Base-by-base conservation (phyloP, 2,797 vertebrate genomes). In the Sebastes wilsoni region DNA sequence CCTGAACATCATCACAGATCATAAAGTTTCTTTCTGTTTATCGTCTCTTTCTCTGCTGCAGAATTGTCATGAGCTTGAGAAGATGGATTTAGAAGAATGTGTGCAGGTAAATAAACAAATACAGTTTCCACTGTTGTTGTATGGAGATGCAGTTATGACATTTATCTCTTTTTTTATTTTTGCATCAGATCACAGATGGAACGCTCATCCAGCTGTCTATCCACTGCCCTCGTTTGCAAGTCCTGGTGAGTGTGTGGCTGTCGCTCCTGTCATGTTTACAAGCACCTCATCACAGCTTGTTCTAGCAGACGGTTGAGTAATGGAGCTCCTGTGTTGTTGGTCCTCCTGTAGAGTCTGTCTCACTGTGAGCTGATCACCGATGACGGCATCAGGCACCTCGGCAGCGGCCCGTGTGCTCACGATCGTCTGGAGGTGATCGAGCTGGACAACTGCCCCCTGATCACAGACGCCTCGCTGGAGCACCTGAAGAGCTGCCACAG, bases 311-410 rank as follows among this genome's bases (percentile, higher is more conserved):
- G 4, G 16, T 5, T 59, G 81, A 72, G 55, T 85, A 68, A 86
- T 2, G 52, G 20, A 67, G 46, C 54, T 55, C 20, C 3, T 68
- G 30, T 55, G 25, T 36, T n/a, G 25, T 18, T 46, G 42, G 42
- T 27, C 1, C 42, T 74, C 61, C 83, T n/a, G 4, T 86, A 99
- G 98, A 99, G 98, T 80, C 93, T 99, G 25, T 99, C 98, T 81
- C 98, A 99, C 94, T 99, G 98, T 76, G 98, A 99, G 96, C 95
- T 99, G 88, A 99, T 99, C 95, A 99, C 98, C 0, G 98, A 99
- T 0, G 98, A 99, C 1, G 98, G 98, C 66, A 99, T 99, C 81
- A 95, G 98, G 28, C 98, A 99, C 93, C 89, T 99, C 79, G 98
- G 98, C 9, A 99, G 98, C 3, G 98, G 98, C 0, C 98, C 98